phyloP scores from a whole-genome alignment of 2,113 vertebrate species.

The Prunella fulvescens region DNA sequence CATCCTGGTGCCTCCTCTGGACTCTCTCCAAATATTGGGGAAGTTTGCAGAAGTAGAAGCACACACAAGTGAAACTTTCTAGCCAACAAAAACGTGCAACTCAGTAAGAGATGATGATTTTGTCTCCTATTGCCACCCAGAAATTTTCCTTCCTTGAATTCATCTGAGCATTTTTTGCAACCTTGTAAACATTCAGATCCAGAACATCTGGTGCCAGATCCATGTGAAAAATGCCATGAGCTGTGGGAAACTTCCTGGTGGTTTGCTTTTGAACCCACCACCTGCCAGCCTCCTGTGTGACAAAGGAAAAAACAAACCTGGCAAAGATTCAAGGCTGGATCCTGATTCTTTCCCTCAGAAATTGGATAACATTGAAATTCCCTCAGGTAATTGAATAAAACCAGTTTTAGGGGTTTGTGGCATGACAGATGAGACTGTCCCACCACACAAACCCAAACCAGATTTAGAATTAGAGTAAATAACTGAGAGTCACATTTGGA shows the following conservation, averaged over 20 bases:
- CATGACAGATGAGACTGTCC: not conserved
- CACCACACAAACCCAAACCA: not conserved
- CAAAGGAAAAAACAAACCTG: not conserved
- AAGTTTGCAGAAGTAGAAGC: not conserved
- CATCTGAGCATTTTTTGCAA: not conserved
- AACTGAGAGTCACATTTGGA: not conserved
- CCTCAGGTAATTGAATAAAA: not conserved
- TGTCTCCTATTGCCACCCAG: not conserved
- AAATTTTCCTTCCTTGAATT: not conserved
- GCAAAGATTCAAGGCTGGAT: not conserved
- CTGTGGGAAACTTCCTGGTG: rapidly evolving
- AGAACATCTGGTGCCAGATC: not conserved
- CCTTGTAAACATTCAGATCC: not conserved
- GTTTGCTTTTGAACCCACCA: not conserved
- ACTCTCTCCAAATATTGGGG: rapidly evolving
- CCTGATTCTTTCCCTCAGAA: not conserved
- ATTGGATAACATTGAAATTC: too few species aligned
- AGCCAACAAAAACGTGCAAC: not conserved
- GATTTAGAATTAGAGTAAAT: not conserved
- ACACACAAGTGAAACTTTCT: not conserved
- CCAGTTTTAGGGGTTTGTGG: not conserved
- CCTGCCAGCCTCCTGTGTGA: not conserved
- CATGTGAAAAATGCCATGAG: not conserved
- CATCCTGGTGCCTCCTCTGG: not conserved
- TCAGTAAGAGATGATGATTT: not conserved